phyloP scores from a whole-genome alignment of 2,888 invertebrate genomes.

The Drosophila prolongata region DNA sequence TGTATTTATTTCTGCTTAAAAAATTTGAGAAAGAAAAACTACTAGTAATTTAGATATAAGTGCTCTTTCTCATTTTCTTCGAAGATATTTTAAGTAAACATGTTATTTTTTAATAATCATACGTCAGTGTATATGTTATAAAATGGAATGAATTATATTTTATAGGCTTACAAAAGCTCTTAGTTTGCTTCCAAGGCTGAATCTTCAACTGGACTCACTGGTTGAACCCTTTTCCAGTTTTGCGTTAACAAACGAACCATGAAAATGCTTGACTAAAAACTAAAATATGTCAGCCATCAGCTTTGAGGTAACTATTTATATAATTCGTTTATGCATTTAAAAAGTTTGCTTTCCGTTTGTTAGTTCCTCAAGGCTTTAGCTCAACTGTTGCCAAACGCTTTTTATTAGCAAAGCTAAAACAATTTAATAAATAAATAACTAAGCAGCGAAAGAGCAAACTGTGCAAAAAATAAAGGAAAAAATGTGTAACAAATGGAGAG shows the following conservation, averaged over 20 bases:
- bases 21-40: no score
- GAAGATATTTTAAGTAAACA: no score
- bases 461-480: conserved; percentile 33
- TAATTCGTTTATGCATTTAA: conserved; percentile 22
- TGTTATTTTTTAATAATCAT: no score
- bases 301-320: conserved; percentile 23
- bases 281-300: conserved; percentile 11
- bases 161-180: neutral
- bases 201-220: neutral
- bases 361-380: conserved; percentile 18
- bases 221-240: conserved; percentile 5
- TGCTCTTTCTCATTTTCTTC: no score
- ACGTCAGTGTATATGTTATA: no score
- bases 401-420: conserved; percentile 39
- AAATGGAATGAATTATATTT: no score
- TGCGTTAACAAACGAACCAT: conserved; percentile 28
- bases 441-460: conserved; percentile 39
- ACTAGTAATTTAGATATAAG: no score
- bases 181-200: neutral
- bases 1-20: no score
- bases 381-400: conserved; percentile 19
- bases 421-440: conserved; percentile 69
- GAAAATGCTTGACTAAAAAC: conserved; percentile 25
- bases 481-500: conserved; percentile 18
- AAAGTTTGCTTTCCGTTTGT: conserved; percentile 3